Percentiles rank a stretch among this genome's conserved stretches.
Evolutionary conservation across 2,113 vertebrate species (phyloP).

Genomic region (Catharus minimus): DNA sequence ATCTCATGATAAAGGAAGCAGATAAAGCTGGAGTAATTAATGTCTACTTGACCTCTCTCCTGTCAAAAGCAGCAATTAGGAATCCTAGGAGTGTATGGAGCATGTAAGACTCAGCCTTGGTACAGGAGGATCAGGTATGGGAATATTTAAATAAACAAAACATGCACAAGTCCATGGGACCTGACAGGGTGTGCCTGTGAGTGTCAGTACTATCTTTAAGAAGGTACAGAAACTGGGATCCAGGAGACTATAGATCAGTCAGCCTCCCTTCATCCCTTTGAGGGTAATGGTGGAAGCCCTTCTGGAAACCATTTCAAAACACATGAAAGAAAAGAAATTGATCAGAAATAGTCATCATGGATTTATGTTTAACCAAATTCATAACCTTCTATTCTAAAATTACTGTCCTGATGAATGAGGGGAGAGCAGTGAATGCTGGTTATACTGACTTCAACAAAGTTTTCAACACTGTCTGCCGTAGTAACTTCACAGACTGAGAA

Average conservation of each 20-base stretch:
- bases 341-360: background rate
- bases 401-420: background rate
- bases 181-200: background rate
- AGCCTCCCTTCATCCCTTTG: background rate
- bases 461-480: background rate
- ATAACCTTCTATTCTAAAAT: background rate
- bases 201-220: background rate
- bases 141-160: background rate
- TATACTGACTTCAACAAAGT: background rate
- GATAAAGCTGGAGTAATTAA: background rate
- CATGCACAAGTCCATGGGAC: background rate
- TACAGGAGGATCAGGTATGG: background rate
- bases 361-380: background rate
- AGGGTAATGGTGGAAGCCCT: background rate
- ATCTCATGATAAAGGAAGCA: background rate
- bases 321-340: background rate
- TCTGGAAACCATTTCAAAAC: background rate
- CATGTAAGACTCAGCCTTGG: background rate
- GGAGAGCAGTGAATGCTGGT: background rate
- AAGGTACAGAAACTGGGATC: background rate
- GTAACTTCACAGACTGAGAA: background rate
- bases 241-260: background rate
- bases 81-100: background rate
- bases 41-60: background rate
- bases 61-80: background rate